These are phyloP conservation scores for Eucidaris tribuloides DNA, from an alignment of 35 echinoderm and acorn worm genomes.

Conservation along the genomic window DNA sequence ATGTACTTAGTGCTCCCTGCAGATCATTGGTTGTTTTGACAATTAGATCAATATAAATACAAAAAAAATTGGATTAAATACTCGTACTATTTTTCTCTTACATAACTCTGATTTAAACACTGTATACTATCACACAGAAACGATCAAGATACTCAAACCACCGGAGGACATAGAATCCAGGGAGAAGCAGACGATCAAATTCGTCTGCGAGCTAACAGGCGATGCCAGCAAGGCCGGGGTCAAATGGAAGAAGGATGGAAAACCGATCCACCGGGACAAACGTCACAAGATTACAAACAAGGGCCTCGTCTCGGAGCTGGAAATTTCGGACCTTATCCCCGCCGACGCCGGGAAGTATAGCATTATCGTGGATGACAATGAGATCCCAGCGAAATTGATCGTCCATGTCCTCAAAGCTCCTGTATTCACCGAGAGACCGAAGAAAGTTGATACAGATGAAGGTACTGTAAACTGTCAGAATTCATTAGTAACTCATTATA, in stretches of 20 bases:
- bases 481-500: too few species aligned
- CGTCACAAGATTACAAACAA: slow-evolving; percentile 46
- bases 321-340: slow-evolving; percentile 26
- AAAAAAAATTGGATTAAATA: too few species aligned
- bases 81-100: too few species aligned
- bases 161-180: slow-evolving; percentile 23
- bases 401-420: slow-evolving; percentile 66
- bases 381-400: slow-evolving; percentile 35
- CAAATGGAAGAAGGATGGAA: slow-evolving; percentile 72
- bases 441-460: slow-evolving; percentile 73
- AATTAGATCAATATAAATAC: too few species aligned
- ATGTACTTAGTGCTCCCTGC: too few species aligned
- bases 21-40: too few species aligned
- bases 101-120: too few species aligned
- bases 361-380: slow-evolving; percentile 56
- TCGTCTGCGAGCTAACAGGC: slow-evolving; percentile 58
- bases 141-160: slow-evolving; percentile 29
- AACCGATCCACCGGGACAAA: slow-evolving; percentile 55
- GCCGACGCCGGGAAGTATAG: slow-evolving; percentile 85
- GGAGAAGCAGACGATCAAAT: slow-evolving; percentile 43
- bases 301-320: slow-evolving; percentile 14
- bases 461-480: too few species aligned
- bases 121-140: too few species aligned
- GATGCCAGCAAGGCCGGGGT: slow-evolving; percentile 44
- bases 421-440: slow-evolving; percentile 73